Percentiles rank a stretch among this genome's conserved stretches.
Conservation (phyloP, 1,140 invertebrate species). For the Ostrea edulis region DNA sequence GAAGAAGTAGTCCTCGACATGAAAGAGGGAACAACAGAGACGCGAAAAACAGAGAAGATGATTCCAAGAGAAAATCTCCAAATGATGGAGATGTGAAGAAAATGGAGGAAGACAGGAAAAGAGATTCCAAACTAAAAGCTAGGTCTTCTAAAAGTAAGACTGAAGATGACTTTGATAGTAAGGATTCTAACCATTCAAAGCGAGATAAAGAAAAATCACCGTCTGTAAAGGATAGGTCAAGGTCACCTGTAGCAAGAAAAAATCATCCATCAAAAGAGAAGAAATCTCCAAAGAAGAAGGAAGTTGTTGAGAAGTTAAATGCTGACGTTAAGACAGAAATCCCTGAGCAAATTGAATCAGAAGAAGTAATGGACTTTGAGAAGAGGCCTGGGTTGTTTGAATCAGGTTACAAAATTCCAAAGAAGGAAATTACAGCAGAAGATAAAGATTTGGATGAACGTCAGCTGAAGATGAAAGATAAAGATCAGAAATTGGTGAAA, state of each 20-base stretch:
- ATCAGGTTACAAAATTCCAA: constrained; percentile 24
- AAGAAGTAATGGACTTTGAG: constrained; percentile 9
- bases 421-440: constrained; percentile 17
- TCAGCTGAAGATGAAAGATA: constrained; percentile 41
- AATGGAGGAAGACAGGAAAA: constrained; percentile 40
- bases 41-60: constrained; percentile 38
- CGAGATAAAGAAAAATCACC: constrained; percentile 48
- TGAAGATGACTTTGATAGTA: background rate
- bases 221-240: constrained; percentile 36
- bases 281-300: constrained; percentile 38
- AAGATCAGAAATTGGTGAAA: background rate
- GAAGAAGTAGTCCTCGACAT: constrained; percentile 28
- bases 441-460: constrained; percentile 13
- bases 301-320: constrained; percentile 11
- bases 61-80: background rate
- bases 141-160: constrained; percentile 18
- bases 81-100: constrained; percentile 45
- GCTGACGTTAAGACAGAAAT: constrained; percentile 24
- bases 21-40: constrained; percentile 34
- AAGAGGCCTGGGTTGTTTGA: constrained; percentile 7
- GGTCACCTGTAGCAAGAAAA: constrained; percentile 47
- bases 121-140: constrained; percentile 39
- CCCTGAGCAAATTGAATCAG: constrained; percentile 45
- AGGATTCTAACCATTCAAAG: constrained; percentile 42
- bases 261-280: background rate